These are phyloP conservation scores for Diplodus sargus DNA, from an alignment of 2,797 vertebrate species.

Conservation along the genomic window DNA sequence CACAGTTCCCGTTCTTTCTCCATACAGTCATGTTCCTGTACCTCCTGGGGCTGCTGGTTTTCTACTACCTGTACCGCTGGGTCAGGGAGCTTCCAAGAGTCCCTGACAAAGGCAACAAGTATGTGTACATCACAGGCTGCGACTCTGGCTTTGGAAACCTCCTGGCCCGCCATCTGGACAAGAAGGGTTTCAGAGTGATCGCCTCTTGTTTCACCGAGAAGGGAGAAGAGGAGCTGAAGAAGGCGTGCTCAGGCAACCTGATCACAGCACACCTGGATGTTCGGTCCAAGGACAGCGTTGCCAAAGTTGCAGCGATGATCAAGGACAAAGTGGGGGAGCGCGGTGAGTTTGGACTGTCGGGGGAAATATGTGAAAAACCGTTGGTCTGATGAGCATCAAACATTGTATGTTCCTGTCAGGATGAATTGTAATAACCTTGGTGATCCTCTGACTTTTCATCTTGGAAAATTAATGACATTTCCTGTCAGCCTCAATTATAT, in stretches of 20 bases:
- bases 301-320: conserved; percentile 76
- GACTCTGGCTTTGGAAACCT: conserved; percentile 84
- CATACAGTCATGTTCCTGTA: conserved; percentile 80
- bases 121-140: conserved; percentile 86
- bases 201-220: conserved; percentile 83
- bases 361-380: too few relatives aligned
- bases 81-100: conserved; percentile 77
- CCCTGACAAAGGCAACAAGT: conserved; percentile 75
- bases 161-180: conserved; percentile 82
- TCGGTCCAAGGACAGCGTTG: conserved; percentile 74
- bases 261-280: conserved; percentile 80
- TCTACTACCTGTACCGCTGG: conserved; percentile 83
- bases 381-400: neutral
- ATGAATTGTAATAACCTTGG: too few relatives aligned
- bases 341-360: conserved; percentile 62
- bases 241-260: conserved; percentile 78
- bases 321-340: conserved; percentile 74
- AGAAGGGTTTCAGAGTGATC: conserved; percentile 81
- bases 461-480: too few relatives aligned
- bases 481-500: too few relatives aligned
- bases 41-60: conserved; percentile 70
- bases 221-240: conserved; percentile 84
- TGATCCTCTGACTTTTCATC: too few relatives aligned
- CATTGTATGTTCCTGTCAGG: neutral
- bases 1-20: neutral